Base-by-base conservation (phyloP, 2,888 invertebrate genomes). In the Amorpha juglandis region DNA sequence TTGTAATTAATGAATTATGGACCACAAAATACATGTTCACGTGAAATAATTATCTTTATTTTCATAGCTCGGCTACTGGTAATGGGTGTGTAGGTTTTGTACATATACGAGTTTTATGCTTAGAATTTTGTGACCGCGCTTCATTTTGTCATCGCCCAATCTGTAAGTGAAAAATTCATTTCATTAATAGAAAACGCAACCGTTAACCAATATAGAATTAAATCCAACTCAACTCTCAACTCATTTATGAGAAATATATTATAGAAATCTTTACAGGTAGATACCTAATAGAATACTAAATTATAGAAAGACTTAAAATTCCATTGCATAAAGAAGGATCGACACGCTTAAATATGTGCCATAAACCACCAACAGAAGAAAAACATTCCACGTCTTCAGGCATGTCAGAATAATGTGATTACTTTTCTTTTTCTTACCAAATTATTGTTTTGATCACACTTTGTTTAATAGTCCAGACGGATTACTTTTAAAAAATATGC, bases 401-500 rank as follows among this genome's bases (percentile, higher is more conserved):
- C 75, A 74, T 82, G 84, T 76, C 87, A 85, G 75, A 76, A 84
- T 78, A 79, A 80, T 84, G 81, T 83, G 78, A 84, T 78, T 78
- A 78, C 81, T 81, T 82, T 73, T 74, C 75, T 77, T 69, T 72
- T 67, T 71, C 48, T 71, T 67, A 70, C 73, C 53, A 86, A 88
- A 85, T 86, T 87, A 78, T 78, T 78, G 79, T 83, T 74, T 73
- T 70, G 65, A 65, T 71, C 67, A 69, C 74, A 71, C 73, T 68
- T 70, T 64, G 77, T 74, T 73, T 73, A 72, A 70, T 70, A 75
- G 73, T 75, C 78, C 69, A 67, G 73, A 70, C 74, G 71, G 70
- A 74, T 76, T 75, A 74, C 78, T 78, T 76, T 76, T 71, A 53
- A 72, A 80, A 91, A 89, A 80, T 91, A 91, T 92, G 90, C 86